A percentile compares a stretch with the other conserved stretches of the same genome.
Evolutionary conservation across 2,888 invertebrate genomes (phyloP).

Genomic region (Endotricha flammealis): DNA sequence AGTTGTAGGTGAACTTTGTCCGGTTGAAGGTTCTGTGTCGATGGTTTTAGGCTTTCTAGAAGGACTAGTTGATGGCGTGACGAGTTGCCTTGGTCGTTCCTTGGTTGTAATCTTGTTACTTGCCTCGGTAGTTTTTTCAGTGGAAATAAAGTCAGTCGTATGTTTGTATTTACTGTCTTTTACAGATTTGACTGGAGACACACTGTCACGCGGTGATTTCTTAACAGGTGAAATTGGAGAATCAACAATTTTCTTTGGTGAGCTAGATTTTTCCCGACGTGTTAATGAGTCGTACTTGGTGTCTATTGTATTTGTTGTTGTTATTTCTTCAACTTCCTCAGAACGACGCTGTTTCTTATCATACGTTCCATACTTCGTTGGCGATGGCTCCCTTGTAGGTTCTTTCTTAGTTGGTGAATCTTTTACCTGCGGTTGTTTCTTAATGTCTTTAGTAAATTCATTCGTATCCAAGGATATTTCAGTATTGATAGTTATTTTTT

Average conservation of each 20-base stretch:
- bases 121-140: slow-evolving; percentile 49
- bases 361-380: slow-evolving; percentile 32
- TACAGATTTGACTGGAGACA: slow-evolving; percentile 41
- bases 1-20: slow-evolving; percentile 74
- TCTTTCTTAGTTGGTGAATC: slow-evolving; percentile 7
- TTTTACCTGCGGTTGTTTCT: slow-evolving; percentile 16
- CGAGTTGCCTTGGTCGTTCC: slow-evolving; percentile 51
- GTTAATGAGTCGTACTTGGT: slow-evolving; percentile 27
- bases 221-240: slow-evolving; percentile 29
- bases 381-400: slow-evolving; percentile 21
- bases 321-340: slow-evolving; percentile 18
- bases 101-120: slow-evolving; percentile 36
- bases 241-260: slow-evolving; percentile 25
- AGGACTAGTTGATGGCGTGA: slow-evolving; percentile 74
- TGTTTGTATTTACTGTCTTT: slow-evolving; percentile 42
- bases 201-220: slow-evolving; percentile 33
- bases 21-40: slow-evolving; percentile 58
- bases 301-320: slow-evolving; percentile 23
- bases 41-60: slow-evolving; percentile 54
- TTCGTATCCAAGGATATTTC: too few species aligned
- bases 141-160: slow-evolving; percentile 48
- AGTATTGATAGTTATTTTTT: slow-evolving; percentile 15
- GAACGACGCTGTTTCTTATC: slow-evolving; percentile 29
- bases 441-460: slow-evolving; percentile 16
- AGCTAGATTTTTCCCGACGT: slow-evolving; percentile 25